Evolutionary conservation across 2,888 invertebrate genomes (phyloP), one percentile per base, ranked within the genome.

Genomic region (Leucophora obtusa): DNA sequence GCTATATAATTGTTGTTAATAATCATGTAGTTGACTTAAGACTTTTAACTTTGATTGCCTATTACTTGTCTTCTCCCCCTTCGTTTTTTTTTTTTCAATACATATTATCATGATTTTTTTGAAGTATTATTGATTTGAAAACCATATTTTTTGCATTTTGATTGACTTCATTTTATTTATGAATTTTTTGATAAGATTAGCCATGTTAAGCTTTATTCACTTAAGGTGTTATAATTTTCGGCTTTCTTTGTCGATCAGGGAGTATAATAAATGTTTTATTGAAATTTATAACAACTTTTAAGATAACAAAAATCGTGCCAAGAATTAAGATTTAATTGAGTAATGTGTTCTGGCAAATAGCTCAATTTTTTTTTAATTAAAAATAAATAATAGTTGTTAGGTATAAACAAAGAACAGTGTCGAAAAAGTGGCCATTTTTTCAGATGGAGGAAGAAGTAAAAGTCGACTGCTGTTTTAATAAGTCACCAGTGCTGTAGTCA

Each of bases 161-260:
- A 71, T 79, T 79, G 50, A 47, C 54, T 62, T 70, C 60, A 60
- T 74, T 35, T 65, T 66, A 50, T 69, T 76, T 75, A 75, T 68
- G 60, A 8, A 28, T 28, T 14, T 53, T 60, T 15, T 35, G 65
- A 66, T 76, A 58, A 76, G 76, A 76, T 76, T 76, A 70, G 38
- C 10, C 11, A 14, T 17, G 35, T 51, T 63, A 24, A 58, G 47
- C 17, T 70, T 18, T 47, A 38, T 33, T 35, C 62, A 54, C 59
- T 8, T 59, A 15, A 18, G 17, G 51, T 6, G 50, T 15, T 15
- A 51, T 74, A 47, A 63, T 60, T 56, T 51, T 68, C 80, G 80
- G 80, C 80, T 56, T 77, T 69, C 56, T 81, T 81, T 81, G 24
- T 18, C 51, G 24, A 47, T 38, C 47, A 38, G 24, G 10, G 43